Evolutionary conservation across 2,113 vertebrate species (phyloP), one percentile per base, ranked within the genome.

Genomic region (Cyphomyrus discorhynchus): DNA sequence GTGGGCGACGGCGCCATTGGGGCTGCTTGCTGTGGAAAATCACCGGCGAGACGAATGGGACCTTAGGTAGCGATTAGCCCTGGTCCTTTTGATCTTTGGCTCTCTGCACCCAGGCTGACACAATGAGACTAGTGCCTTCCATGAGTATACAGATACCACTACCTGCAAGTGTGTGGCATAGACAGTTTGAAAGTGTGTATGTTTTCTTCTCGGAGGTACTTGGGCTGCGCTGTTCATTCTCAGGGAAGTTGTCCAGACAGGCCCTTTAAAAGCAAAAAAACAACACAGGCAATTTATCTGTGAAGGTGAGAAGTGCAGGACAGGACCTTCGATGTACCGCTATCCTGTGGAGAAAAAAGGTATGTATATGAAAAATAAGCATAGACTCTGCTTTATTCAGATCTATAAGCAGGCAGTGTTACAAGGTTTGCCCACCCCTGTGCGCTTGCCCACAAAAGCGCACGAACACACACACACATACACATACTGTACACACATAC

Each of bases 401-500:
- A 35, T 31, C 31, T 77, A 35, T 13, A 39, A 17, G 31, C 5
- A 77, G 70, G 70, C 70, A 77, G 3, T 15, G 27, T 39, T 77
- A 39, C 31, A 39, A n/a, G 82, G 42, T 49, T 46, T n/a, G 21
- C 11, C n/a, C 31, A 58, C 86, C 27, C 56, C 53, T 42, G 6
- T 17, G 47, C 10, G 2, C 11, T 31, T 45, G 4, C 62, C 27
- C 2, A 35, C 88, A 77, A 21, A 56, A 56, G 19, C 17, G 0
- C 52, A 4, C 5, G 1, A 91, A 93, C 91, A 94, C 62, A 89
- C 84, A 89, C 80, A 62, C 85, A 89, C 90, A 35, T 35, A 91
- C 6, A 42, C 39, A 42, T 0, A 39, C 3, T n/a, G 1, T 31
- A 39, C 35, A 39, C 80, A 89, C 91, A 91, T 46, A 88, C 86